These are phyloP conservation scores for Anolis apletophallus DNA, from an alignment of 2,797 vertebrate genomes.

Conservation along the genomic window DNA sequence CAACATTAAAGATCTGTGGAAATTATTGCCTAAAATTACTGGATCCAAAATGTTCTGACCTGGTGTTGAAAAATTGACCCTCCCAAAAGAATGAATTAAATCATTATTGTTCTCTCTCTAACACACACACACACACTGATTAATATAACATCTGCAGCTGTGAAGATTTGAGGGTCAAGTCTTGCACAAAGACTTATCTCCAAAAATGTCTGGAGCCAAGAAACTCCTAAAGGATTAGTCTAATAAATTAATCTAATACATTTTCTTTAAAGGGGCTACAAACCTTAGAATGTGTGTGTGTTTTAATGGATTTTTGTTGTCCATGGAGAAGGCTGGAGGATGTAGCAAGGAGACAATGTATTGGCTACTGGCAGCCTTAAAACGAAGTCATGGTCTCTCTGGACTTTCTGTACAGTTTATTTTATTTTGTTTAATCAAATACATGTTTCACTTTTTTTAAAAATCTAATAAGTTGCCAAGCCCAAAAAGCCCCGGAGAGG, in stretches of 20 bases:
- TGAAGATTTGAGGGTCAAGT: too few species aligned
- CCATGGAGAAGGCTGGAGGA: conserved; percentile 86
- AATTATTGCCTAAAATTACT: background rate
- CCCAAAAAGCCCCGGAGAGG: too few species aligned
- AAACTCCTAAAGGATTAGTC: too few species aligned
- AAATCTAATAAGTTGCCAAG: too few species aligned
- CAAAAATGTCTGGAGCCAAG: too few species aligned
- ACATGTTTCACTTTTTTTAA: conserved; percentile 91
- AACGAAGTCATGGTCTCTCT: conserved; percentile 89
- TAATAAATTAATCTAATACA: conserved; percentile 34
- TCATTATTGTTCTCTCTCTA: too few species aligned
- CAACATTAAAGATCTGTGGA: background rate
- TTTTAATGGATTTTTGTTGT: conserved; percentile 78
- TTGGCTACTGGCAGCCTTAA: conserved; percentile 87
- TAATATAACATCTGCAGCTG: too few species aligned
- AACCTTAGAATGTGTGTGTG: conserved; percentile 75
- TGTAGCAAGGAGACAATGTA: conserved; percentile 86
- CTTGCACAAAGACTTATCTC: too few species aligned
- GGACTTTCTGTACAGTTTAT: conserved; percentile 99
- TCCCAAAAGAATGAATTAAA: too few species aligned
- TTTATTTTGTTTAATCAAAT: conserved; percentile 92
- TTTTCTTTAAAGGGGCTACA: conserved; percentile 60
- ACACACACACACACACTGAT: too few species aligned
- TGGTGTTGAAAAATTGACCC: too few species aligned
- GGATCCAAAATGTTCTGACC: too few species aligned